A percentile compares a stretch with the other conserved stretches of the same genome.
Evolutionary conservation across 2,888 invertebrate species (phyloP).

Genomic region (Lasioglossum lativentre): DNA sequence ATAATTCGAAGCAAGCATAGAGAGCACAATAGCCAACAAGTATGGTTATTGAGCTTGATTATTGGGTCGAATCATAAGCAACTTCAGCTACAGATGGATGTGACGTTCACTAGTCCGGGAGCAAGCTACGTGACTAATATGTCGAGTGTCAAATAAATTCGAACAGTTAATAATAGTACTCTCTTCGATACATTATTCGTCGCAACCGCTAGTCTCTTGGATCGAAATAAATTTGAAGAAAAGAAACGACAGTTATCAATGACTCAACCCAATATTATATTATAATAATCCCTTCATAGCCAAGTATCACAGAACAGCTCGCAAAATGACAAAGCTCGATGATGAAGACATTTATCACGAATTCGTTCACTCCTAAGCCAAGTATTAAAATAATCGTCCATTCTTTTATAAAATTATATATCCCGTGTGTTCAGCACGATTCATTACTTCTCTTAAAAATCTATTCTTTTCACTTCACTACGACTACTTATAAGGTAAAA

Average conservation of each 20-base stretch:
- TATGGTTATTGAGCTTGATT: conserved; percentile 36
- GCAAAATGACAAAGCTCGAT: conserved; percentile 59
- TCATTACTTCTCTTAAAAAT: conserved; percentile 49
- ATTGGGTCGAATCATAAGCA: conserved; percentile 12
- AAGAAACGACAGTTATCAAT: not conserved
- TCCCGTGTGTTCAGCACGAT: conserved; percentile 30
- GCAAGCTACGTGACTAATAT: not conserved
- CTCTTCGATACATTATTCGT: not conserved
- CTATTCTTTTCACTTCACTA: conserved; percentile 44
- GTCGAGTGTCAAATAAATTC: not conserved
- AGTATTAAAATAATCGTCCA: conserved; percentile 69
- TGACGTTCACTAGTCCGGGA: not conserved
- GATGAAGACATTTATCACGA: conserved; percentile 50
- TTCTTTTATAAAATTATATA: conserved; percentile 68
- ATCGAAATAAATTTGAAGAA: not conserved
- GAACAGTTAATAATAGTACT: not conserved
- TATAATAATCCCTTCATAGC: conserved; percentile 65
- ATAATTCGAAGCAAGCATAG: conserved; percentile 38
- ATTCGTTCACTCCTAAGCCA: conserved; percentile 49
- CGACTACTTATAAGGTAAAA: conserved; percentile 48
- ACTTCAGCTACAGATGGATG: not conserved
- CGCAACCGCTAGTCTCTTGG: not conserved
- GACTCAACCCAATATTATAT: conserved; percentile 19
- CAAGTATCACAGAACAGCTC: conserved; percentile 72
- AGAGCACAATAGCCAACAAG: conserved; percentile 39